Evolutionary conservation across 2,888 invertebrate genomes (phyloP).

Genomic region (Caenorhabditis panamensis): DNA sequence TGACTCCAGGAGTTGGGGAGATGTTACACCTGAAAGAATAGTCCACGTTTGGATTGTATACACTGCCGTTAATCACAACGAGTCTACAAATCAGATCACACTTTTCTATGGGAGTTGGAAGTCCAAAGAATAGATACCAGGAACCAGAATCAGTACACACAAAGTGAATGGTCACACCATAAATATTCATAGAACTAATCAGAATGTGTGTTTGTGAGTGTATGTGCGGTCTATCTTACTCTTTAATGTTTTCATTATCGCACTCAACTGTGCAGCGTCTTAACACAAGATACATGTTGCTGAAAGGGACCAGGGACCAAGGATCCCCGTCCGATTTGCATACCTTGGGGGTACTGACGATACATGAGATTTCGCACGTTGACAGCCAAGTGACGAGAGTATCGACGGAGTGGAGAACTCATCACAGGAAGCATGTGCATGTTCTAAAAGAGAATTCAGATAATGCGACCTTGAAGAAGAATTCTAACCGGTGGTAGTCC

Average conservation of each 20-base stretch:
- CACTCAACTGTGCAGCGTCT: constrained; percentile 45
- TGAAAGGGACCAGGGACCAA: constrained; percentile 24
- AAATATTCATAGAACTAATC: constrained; percentile 53
- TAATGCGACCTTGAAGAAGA: neutral
- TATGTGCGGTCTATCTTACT: constrained; percentile 40
- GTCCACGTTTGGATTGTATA: neutral
- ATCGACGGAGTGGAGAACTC: constrained; percentile 78
- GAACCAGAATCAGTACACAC: constrained; percentile 38
- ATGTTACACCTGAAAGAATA: constrained; percentile 85
- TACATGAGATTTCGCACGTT: constrained; percentile 91
- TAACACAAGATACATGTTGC: constrained; percentile 26
- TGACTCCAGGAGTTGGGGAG: constrained; percentile 88
- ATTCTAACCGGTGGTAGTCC: constrained; percentile 89
- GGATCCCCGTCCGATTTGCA: constrained; percentile 15
- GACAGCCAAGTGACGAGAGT: constrained; percentile 83
- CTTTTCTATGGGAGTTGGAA: constrained; percentile 24
- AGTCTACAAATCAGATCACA: constrained; percentile 39
- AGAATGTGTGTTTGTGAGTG: constrained; percentile 13
- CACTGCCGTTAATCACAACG: constrained; percentile 19
- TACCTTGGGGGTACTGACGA: constrained; percentile 85
- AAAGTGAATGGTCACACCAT: constrained; percentile 24
- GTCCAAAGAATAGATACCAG: constrained; percentile 22
- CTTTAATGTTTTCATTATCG: constrained; percentile 56
- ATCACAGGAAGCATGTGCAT: constrained; percentile 74
- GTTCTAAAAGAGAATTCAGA: constrained; percentile 65